Percentiles rank a stretch among this genome's conserved stretches.
Evolutionary conservation across 2,797 vertebrate genomes (phyloP).

Genomic region (Melanotaenia maccullochi): DNA sequence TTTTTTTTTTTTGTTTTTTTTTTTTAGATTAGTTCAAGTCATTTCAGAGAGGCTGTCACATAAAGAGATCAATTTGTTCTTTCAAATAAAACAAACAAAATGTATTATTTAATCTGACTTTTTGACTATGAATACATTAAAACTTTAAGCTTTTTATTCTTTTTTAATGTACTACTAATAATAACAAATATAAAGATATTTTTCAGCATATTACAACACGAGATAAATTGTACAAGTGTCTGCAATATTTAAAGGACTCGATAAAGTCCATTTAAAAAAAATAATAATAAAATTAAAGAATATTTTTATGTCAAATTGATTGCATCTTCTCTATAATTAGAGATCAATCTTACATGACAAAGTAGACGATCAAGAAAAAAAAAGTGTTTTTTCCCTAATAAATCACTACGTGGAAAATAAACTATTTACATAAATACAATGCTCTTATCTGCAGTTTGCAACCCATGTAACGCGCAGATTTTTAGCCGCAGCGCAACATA

Average conservation of each 20-base stretch:
- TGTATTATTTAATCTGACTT: not conserved
- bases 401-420: not conserved
- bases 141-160: not conserved
- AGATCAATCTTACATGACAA: not conserved
- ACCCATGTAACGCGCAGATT: not conserved
- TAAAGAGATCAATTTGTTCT: conserved; percentile 4
- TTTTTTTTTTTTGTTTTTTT: too few species aligned
- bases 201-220: not conserved
- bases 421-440: not conserved
- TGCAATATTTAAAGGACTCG: not conserved
- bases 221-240: not conserved
- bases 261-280: not conserved
- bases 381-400: not conserved
- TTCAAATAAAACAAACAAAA: not conserved
- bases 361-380: too few species aligned
- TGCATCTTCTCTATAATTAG: not conserved
- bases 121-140: too few species aligned
- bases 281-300: not conserved
- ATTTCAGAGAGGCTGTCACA: conserved; percentile 37
- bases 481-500: not conserved
- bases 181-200: not conserved
- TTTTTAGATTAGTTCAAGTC: too few species aligned
- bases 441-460: conserved; percentile 26
- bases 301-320: not conserved
- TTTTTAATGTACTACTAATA: not conserved